These are phyloP conservation scores for Spongia lamella DNA, from an alignment of 37 sponge, comb jelly and placozoan genomes.

Conservation along the genomic window DNA sequence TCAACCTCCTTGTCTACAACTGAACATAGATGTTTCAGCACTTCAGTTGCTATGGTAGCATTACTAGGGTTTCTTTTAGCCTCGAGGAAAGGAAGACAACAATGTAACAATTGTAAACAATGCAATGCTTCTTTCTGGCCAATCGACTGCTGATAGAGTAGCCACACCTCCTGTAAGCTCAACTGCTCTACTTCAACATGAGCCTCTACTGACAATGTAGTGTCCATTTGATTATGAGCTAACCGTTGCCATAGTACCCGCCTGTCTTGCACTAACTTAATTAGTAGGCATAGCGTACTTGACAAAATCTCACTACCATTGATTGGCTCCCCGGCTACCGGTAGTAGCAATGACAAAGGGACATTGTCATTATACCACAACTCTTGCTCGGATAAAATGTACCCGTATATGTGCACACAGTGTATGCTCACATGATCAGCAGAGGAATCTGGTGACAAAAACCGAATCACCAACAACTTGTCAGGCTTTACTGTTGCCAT, in stretches of 20 bases:
- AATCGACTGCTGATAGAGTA: constrained; percentile 33
- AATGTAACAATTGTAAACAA: no score
- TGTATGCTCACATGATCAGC: constrained; percentile 52
- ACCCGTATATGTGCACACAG: constrained; percentile 41
- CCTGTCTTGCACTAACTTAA: no score
- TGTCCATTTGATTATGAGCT: no score
- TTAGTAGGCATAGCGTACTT: no score
- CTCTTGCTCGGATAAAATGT: constrained; percentile 13
- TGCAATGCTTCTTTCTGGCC: no score
- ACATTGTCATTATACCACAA: not conserved
- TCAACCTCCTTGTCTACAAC: constrained; percentile 51
- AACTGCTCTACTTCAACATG: constrained; percentile 64
- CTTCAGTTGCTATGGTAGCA: constrained; percentile 31
- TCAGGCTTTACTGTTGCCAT: no score
- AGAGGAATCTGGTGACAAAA: constrained; percentile 5
- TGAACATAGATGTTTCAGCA: constrained; percentile 66
- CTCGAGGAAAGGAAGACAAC: constrained; percentile 1
- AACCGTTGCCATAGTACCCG: no score
- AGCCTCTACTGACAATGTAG: constrained; percentile 21
- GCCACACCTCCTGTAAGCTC: constrained; percentile 81
- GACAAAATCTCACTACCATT: not conserved
- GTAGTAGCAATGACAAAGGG: not conserved
- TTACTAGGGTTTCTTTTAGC: not conserved
- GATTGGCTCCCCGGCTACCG: not conserved
- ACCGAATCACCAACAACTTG: no score